phyloP scores from a whole-genome alignment of 1,140 invertebrate genomes.

The Campoletis sonorensis region DNA sequence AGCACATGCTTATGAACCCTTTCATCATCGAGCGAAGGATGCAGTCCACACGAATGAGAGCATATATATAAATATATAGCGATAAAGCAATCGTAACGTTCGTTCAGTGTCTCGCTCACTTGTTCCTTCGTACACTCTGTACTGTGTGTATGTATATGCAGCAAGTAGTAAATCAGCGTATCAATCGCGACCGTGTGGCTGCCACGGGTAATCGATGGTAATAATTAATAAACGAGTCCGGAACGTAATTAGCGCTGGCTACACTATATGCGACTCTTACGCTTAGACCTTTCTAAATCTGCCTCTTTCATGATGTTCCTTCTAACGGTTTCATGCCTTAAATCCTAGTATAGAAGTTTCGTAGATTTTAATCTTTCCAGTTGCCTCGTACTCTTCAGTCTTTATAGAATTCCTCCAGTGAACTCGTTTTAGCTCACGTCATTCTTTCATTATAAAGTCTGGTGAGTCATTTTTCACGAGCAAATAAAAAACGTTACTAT shows the following conservation, averaged over 20 bases:
- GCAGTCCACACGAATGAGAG: background rate
- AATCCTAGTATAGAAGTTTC: background rate
- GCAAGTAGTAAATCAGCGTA: conserved; percentile 48
- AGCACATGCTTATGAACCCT: background rate
- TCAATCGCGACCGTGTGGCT: conserved; percentile 45
- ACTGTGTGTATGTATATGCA: background rate
- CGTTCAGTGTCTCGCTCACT: conserved; percentile 13
- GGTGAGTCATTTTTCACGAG: too few relatives aligned
- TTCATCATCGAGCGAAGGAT: background rate
- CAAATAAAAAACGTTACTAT: too few relatives aligned
- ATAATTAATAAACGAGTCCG: conserved; percentile 50
- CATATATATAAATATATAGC: background rate
- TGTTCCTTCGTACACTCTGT: conserved; percentile 8
- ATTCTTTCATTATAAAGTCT: background rate
- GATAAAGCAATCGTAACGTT: conserved; percentile 22
- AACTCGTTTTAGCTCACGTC: background rate
- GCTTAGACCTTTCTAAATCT: background rate
- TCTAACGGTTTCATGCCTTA: background rate
- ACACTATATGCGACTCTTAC: background rate
- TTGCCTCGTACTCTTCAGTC: background rate
- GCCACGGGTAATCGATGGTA: conserved; percentile 47
- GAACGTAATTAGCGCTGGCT: conserved; percentile 29
- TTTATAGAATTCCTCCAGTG: conserved; percentile 3
- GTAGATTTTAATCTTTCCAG: background rate
- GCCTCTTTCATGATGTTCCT: background rate